These are phyloP conservation scores for Macheiramphus alcinus DNA, from an alignment of 2,113 vertebrate species.

Conservation along the genomic window DNA sequence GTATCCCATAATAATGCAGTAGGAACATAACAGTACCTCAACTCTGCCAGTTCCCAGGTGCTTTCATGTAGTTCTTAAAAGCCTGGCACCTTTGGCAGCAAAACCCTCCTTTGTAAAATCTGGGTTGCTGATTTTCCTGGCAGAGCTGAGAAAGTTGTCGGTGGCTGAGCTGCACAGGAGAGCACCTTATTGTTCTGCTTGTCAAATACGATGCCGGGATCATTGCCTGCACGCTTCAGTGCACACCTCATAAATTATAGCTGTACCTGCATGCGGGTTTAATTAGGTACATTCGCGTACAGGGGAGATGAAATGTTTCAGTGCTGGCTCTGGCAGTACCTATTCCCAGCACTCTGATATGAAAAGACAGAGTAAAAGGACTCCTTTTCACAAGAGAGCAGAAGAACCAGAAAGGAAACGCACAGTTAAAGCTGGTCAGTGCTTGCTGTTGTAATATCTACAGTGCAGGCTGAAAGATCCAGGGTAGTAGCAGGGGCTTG, in stretches of 20 bases:
- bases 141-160: not conserved
- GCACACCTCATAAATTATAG: conserved; percentile 36
- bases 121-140: not conserved
- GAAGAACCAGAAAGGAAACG: not conserved
- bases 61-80: not conserved
- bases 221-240: not conserved
- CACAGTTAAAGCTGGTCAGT: not conserved
- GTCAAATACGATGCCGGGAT: not conserved
- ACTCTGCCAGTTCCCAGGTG: not conserved
- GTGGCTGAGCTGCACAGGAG: not conserved
- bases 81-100: not conserved
- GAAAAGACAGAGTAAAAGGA: not conserved
- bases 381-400: not conserved
- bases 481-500: not conserved
- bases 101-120: not conserved
- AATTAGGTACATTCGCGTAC: not conserved
- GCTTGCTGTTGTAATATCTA: not conserved
- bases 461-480: not conserved
- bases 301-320: not conserved
- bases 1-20: not conserved
- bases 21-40: not conserved
- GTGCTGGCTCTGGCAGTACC: not conserved
- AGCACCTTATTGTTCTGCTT: conserved; percentile 13
- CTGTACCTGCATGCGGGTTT: not conserved
- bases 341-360: not conserved